These are phyloP conservation scores for Limanda limanda DNA, from an alignment of 2,113 vertebrate genomes.

Conservation along the genomic window DNA sequence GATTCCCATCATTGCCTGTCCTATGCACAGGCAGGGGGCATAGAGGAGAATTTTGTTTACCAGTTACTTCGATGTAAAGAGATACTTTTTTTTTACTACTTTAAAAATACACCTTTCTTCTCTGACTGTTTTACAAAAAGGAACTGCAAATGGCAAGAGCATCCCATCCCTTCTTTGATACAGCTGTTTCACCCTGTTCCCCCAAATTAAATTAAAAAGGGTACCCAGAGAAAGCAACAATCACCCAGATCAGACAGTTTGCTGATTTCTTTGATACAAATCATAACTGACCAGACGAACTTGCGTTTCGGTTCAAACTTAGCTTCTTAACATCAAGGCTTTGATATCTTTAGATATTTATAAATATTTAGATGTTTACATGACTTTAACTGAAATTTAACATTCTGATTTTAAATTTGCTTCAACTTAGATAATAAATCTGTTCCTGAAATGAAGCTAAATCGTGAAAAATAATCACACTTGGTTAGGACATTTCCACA, in stretches of 20 bases:
- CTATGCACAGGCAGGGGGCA: constrained; percentile 2
- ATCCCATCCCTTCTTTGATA: constrained; percentile 4
- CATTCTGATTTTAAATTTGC: background rate
- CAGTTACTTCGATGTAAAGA: background rate
- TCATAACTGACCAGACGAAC: too few relatives aligned
- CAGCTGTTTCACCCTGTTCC: background rate
- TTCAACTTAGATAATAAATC: constrained; percentile 8
- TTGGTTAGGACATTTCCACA: constrained; percentile 12
- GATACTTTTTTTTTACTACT: background rate
- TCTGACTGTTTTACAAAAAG: constrained; percentile 13
- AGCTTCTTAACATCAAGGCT: too few relatives aligned
- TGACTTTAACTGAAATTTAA: background rate
- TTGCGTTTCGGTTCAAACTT: background rate
- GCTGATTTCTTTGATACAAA: background rate
- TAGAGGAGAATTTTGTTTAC: constrained; percentile 6
- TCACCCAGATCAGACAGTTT: background rate
- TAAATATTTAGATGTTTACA: background rate
- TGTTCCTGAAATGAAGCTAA: background rate
- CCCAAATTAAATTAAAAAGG: constrained; percentile 1
- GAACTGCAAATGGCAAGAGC: constrained; percentile 2
- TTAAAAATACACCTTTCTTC: background rate
- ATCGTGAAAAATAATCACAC: background rate
- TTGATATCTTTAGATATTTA: too few relatives aligned
- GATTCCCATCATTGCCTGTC: constrained; percentile 5
- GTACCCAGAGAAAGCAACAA: background rate